Base-by-base conservation (phyloP, 2,113 vertebrate genomes). In the Diphyllodes magnificus region DNA sequence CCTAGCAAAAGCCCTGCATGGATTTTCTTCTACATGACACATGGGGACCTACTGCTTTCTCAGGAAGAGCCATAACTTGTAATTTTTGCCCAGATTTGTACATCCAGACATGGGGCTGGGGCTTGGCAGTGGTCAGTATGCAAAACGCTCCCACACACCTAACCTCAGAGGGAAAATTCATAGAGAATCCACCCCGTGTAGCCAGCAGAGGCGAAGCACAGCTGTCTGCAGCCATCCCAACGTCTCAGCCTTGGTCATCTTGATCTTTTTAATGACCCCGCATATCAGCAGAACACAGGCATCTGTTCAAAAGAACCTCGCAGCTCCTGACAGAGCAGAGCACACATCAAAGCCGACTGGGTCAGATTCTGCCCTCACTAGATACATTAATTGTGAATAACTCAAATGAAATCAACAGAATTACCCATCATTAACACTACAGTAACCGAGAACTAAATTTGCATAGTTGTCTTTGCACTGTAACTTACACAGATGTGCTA, bases 261-360 rank as follows among this genome's bases (percentile, higher is more conserved):
- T 97, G 93, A 97, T 96, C 95, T 96, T 94, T 97, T 94, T 95
- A 94, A 96, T 95, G 94, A 96, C 94, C 94, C 33, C 0, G 3
- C 18, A 0, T 95, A 92, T 96, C 95, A 92, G 93, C 13, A 7
- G 90, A 94, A 81, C 49, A 93, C 71, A 88, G 93, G 93, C 92
- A 94, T 97, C 96, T 93, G 95, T 92, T 96, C 95, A 90, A 94
- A 94, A 92, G 88, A 96, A 92, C 82, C 93, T 94, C 60, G 37
- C 95, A 95, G 93, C 93, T 95, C 82, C 93, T 95, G 93, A 95
- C 95, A 94, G 94, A 95, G 88, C 82, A 92, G 51, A 94, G 92
- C 94, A 79, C 79, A 96, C 92, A 93, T 96, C 92, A 96, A 96
- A 97, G 95, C 75, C 11, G 7, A 78, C 31, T 51, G 85, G 92